Evolutionary conservation across 2,888 invertebrate species (phyloP).

Genomic region (Drosophila macrothrix): DNA sequence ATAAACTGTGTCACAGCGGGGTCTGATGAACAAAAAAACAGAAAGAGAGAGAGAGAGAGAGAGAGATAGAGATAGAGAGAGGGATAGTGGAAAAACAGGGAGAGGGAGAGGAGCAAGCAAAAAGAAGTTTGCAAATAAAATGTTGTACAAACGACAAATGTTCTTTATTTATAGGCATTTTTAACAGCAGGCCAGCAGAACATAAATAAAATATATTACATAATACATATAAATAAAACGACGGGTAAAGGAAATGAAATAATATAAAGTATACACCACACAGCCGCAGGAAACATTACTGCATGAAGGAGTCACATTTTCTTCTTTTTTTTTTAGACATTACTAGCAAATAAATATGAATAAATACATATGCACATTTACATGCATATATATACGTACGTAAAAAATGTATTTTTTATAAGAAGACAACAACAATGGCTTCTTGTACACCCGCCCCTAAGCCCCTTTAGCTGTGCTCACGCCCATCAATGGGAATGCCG

Average conservation of each 20-base stretch:
- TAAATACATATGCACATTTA: constrained; percentile 21
- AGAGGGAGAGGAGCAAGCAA: neutral
- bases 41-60: neutral
- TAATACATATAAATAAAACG: constrained; percentile 63
- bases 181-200: constrained; percentile 71
- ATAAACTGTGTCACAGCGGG: constrained; percentile 60
- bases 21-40: neutral
- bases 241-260: constrained; percentile 46
- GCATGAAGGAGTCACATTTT: constrained; percentile 56
- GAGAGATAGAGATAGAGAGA: neutral
- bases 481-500: constrained; percentile 61
- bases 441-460: constrained; percentile 1
- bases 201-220: constrained; percentile 67
- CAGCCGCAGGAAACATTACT: constrained; percentile 53
- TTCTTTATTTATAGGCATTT: constrained; percentile 75
- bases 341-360: constrained; percentile 65
- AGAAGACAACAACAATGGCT: constrained; percentile 49
- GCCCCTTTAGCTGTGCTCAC: constrained; percentile 3
- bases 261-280: constrained; percentile 63
- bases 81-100: neutral
- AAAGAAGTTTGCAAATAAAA: constrained; percentile 48
- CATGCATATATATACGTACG: constrained; percentile 2
- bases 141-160: constrained; percentile 51
- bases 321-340: constrained; percentile 58
- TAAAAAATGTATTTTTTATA: constrained; percentile 41